A percentile compares a stretch with the other conserved stretches of the same genome.
Conservation (phyloP, 2,888 invertebrate genomes). For the Peribatodes rhomboidaria region DNA sequence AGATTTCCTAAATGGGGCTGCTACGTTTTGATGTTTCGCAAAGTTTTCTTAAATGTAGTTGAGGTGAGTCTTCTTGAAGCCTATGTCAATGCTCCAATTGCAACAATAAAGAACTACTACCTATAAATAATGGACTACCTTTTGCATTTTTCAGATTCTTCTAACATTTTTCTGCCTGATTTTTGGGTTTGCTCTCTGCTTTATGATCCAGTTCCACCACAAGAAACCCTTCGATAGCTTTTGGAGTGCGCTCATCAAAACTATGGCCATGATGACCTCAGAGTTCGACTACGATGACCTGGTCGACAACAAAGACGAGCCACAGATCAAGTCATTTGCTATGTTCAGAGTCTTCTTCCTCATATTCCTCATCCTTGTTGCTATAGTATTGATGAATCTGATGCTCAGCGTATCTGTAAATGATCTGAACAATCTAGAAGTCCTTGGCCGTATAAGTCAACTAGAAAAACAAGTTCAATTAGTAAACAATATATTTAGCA, state of each 20-base stretch:
- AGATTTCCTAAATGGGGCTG: slow-evolving; percentile 72
- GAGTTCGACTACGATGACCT: slow-evolving; percentile 84
- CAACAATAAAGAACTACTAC: too few species aligned
- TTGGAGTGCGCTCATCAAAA: slow-evolving; percentile 84
- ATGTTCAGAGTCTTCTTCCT: slow-evolving; percentile 80
- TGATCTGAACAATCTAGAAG: slow-evolving; percentile 84
- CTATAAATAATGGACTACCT: too few species aligned
- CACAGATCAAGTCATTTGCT: slow-evolving; percentile 61
- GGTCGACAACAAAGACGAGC: slow-evolving; percentile 65
- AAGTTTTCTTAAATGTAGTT: slow-evolving; percentile 69
- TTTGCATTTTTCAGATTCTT: slow-evolving; percentile 71
- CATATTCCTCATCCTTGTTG: slow-evolving; percentile 81
- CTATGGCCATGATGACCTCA: slow-evolving; percentile 87
- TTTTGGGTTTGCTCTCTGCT: slow-evolving; percentile 84
- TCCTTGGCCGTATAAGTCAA: slow-evolving; percentile 83
- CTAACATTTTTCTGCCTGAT: slow-evolving; percentile 78
- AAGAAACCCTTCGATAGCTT: slow-evolving; percentile 83
- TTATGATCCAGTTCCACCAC: slow-evolving; percentile 85
- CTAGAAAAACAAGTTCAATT: slow-evolving; percentile 85
- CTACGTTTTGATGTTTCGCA: slow-evolving; percentile 76
- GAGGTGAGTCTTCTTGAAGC: slow-evolving; percentile 59
- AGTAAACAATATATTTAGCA: slow-evolving; percentile 51
- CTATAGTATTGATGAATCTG: slow-evolving; percentile 87
- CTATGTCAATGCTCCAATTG: background rate
- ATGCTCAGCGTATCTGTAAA: slow-evolving; percentile 87